Percentiles rank a stretch among this genome's conserved stretches.
These are phyloP conservation scores for Stomatorhinus ivindoensis DNA, from an alignment of 2,113 vertebrate genomes.

Conservation along the genomic window DNA sequence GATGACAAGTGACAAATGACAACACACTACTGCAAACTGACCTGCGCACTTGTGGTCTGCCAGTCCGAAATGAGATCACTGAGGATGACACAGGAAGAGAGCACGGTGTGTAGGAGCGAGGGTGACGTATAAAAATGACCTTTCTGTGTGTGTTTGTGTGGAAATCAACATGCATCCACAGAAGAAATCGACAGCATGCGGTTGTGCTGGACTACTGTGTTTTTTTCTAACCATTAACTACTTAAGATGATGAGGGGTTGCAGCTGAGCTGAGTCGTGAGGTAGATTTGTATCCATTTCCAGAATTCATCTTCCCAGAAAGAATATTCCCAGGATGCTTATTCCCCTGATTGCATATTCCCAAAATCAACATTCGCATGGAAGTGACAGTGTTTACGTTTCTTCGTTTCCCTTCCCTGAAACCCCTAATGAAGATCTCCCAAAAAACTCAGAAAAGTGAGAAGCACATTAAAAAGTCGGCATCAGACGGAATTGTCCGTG, in stretches of 20 bases:
- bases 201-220: background rate
- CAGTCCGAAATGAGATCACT: background rate
- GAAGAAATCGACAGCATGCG: background rate
- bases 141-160: background rate
- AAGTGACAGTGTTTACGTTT: background rate
- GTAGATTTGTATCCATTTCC: background rate
- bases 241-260: background rate
- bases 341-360: background rate
- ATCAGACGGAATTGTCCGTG: background rate
- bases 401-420: background rate
- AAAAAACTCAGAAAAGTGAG: background rate
- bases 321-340: background rate
- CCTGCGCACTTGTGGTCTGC: background rate
- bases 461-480: background rate
- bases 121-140: background rate
- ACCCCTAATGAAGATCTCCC: background rate
- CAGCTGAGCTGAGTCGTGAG: background rate
- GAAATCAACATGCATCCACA: background rate
- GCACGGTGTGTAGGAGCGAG: background rate
- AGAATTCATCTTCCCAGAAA: background rate
- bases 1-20: background rate
- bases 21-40: background rate
- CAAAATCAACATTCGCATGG: background rate
- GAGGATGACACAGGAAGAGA: background rate
- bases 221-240: background rate